Evolutionary conservation across 2,888 invertebrate genomes (phyloP), one percentile per base, ranked within the genome.

Genomic region (Mesoligia furuncula): DNA sequence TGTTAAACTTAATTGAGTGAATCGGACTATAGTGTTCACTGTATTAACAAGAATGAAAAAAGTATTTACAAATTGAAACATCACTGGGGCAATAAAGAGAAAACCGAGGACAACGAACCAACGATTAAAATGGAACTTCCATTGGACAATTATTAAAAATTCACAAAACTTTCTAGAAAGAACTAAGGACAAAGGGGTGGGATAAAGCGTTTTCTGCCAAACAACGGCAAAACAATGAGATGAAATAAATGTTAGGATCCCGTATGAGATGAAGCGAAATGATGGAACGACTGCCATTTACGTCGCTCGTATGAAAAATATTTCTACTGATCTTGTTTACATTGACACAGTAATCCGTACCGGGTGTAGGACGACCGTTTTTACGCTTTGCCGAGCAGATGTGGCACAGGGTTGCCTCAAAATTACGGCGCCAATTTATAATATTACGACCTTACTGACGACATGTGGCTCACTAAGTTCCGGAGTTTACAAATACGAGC

Each of bases 281-380:
- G 93, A 94, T 94, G 92, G 91, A 95, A 90, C 92, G 93, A 90
- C 90, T 93, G 90, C 93, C 93, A 93, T 95, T 95, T 93, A 90
- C 91, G 92, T 91, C 89, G 90, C 92, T 93, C 92, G 91, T 91
- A 92, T 92, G 93, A 94, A 94, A 94, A 94, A 95, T 94, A 94
- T 94, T 93, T 93, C 91, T 85, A 91, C 92, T 93, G 93, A 94
- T 94, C 93, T 94, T 95, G 94, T 94, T 95, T 95, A 95, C 94
- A 94, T 94, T 93, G 95, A 94, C 92, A 93, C 90, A 90, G 91
- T 95, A 94, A 95, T 95, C 94, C 92, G 89, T 81, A 84, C 85
- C 85, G 86, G 88, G 88, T 87, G 87, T 85, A 86, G 88, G 86
- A 86, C 87, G 86, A 82, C 73, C 90, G 90, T 92, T 94, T 94